Evolutionary conservation across 2,797 vertebrate genomes (phyloP), one percentile per base, ranked within the genome.

Genomic region (Gallinago stenura): DNA sequence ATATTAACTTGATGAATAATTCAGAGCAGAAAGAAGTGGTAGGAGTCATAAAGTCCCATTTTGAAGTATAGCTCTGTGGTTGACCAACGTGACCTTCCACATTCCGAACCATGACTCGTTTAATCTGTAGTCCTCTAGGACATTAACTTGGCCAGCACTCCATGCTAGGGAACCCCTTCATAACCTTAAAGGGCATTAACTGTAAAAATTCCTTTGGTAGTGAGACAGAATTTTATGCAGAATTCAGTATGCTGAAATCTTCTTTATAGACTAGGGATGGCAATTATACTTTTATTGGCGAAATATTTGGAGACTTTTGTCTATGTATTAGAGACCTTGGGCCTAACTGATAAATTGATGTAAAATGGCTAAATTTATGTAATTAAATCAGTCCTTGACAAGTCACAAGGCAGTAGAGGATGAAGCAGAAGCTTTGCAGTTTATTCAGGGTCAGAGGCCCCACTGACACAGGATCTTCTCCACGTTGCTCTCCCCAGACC

Each of bases 1-100:
- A 92, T 82, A 91, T 85, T 87, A 84, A 41, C 51, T 51, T 81
- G 35, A 86, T 87, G 18, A 95, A 88, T 83, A 96, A 87, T 85
- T 85, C 60, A 92, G 25, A 84, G 31, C 6, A 2, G n/a, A 80
- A 94, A 78, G 45, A 91, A 91, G 45, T 58, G 21, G n/a, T 76
- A 68, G 64, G 75, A 87, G 46, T 51, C 57, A 76, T 77, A 85
- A 91, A 83, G 69, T 62, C 54, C 76, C 25, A 58, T 64, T 87
- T 93, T 95, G 66, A 84, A 87, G 39, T 61, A 41, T 58, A 64
- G 28, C 8, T 93, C 89, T 92, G 65, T 91, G 54, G 24, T 39
- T 57, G 26, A 83, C 58, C 57, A 87, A 35, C 6, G 66, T 35
- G 43, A 83, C 18, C 87, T 97, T 94, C 92, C 35, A 66, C 68